A percentile compares a stretch with the other conserved stretches of the same genome.
These are phyloP conservation scores for Menura novaehollandiae DNA, from an alignment of 2,113 vertebrate species.

Conservation along the genomic window DNA sequence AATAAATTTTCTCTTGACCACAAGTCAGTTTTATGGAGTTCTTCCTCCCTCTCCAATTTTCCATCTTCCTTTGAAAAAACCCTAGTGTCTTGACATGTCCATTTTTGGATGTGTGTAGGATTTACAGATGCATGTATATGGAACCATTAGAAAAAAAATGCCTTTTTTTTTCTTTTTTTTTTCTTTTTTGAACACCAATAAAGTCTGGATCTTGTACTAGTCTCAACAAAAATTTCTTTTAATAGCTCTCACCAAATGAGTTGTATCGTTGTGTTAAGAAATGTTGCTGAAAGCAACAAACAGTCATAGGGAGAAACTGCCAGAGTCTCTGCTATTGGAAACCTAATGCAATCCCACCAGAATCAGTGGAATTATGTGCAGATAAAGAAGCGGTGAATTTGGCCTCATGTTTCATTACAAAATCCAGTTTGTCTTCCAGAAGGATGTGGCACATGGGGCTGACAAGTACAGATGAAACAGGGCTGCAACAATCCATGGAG, in stretches of 20 bases:
- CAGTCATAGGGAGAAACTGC: neutral
- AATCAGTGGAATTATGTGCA: neutral
- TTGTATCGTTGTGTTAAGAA: neutral
- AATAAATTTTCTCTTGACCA: neutral
- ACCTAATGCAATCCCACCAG: neutral
- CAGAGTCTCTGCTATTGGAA: constrained; percentile 18
- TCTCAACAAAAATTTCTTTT: neutral
- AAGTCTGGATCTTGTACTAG: neutral
- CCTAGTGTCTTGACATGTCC: neutral
- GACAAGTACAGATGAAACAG: neutral
- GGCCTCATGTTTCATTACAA: neutral
- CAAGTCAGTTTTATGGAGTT: neutral
- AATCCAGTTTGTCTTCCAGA: constrained; percentile 3
- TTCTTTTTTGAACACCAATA: neutral
- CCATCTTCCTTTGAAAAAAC: neutral
- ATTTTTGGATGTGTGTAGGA: neutral
- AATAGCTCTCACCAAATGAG: neutral
- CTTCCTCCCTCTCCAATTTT: neutral
- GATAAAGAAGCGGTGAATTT: neutral
- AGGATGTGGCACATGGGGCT: neutral
- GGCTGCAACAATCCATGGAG: neutral
- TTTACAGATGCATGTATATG: neutral
- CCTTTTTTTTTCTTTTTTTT: neutral
- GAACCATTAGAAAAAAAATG: neutral
- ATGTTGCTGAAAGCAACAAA: constrained; percentile 5